These are phyloP conservation scores for Atlantisia rogersi DNA, from an alignment of 2,113 vertebrate species.

Conservation along the genomic window DNA sequence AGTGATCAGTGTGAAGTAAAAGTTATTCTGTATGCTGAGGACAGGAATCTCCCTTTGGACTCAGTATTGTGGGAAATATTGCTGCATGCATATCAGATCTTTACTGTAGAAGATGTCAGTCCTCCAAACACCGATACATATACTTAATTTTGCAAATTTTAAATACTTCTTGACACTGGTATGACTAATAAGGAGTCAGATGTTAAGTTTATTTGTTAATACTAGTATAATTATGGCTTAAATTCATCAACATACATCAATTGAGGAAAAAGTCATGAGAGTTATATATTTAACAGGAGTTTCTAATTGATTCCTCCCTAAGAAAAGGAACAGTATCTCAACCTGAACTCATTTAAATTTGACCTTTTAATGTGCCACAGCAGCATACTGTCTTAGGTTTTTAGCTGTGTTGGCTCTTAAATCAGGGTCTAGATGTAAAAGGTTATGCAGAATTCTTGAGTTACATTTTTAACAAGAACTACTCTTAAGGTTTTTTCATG, in stretches of 20 bases:
- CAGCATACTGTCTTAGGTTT: constrained; percentile 44
- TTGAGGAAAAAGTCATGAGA: not conserved
- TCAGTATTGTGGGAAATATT: not conserved
- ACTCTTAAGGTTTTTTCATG: not conserved
- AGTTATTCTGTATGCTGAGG: not conserved
- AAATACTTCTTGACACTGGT: not conserved
- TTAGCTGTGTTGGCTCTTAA: constrained; percentile 53
- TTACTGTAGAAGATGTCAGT: not conserved
- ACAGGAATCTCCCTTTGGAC: not conserved
- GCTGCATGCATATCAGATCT: not conserved
- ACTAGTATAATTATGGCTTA: not conserved
- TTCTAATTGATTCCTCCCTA: constrained; percentile 21
- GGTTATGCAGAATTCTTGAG: constrained; percentile 47
- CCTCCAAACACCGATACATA: not conserved
- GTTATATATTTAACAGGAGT: not conserved
- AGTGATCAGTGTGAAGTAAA: not conserved
- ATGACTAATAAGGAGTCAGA: not conserved
- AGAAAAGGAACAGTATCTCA: constrained; percentile 52
- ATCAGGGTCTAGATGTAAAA: constrained; percentile 69
- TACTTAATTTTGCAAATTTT: not conserved
- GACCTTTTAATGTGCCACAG: constrained; percentile 69
- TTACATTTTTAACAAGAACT: constrained; percentile 30
- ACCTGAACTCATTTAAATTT: constrained; percentile 60
- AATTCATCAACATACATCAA: not conserved
- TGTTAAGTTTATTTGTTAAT: constrained; percentile 12